These are phyloP conservation scores for Deroplatys truncata DNA, from an alignment of 2,888 invertebrate species.

Conservation along the genomic window DNA sequence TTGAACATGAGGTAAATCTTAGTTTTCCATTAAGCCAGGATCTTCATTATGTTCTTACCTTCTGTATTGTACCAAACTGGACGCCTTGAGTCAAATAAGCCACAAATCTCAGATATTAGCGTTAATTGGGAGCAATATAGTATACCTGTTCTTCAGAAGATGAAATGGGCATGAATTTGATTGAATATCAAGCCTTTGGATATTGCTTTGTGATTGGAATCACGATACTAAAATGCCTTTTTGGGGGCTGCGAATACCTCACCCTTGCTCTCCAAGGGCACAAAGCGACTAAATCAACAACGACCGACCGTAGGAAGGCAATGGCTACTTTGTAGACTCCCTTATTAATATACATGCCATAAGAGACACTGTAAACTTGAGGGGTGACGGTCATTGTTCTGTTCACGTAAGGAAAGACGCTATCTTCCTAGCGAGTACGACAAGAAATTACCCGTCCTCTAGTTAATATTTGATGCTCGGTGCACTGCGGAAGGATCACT, in stretches of 20 bases:
- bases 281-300: background rate
- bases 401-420: background rate
- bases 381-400: background rate
- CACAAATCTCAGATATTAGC: too few relatives aligned
- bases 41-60: too few relatives aligned
- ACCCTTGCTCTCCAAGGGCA: background rate
- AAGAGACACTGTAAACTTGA: background rate
- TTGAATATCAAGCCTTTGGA: too few relatives aligned
- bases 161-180: too few relatives aligned
- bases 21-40: too few relatives aligned
- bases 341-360: background rate
- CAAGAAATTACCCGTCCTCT: background rate
- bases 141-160: too few relatives aligned
- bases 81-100: too few relatives aligned
- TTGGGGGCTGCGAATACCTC: background rate
- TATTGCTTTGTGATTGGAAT: too few relatives aligned
- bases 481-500: background rate
- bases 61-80: too few relatives aligned
- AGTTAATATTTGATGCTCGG: background rate
- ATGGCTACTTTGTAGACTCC: background rate
- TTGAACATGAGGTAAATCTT: too few relatives aligned
- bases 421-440: background rate
- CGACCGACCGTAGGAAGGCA: too few relatives aligned
- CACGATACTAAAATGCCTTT: background rate
- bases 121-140: too few relatives aligned